Evolutionary conservation across 2,888 invertebrate species (phyloP).

Genomic region (Volucella zonaria): DNA sequence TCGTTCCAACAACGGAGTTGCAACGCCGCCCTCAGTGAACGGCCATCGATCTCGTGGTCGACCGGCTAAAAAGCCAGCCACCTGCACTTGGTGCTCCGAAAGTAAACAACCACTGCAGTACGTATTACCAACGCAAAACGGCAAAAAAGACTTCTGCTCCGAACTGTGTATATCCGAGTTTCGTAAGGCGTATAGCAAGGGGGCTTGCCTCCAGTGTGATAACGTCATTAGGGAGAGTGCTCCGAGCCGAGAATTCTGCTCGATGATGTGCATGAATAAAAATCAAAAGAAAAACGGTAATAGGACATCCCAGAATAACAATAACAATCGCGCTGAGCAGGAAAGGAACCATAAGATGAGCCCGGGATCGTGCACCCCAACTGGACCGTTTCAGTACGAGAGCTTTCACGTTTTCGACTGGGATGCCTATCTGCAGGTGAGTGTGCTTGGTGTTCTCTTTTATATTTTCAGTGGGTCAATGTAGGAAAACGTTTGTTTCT

Average conservation of each 20-base stretch:
- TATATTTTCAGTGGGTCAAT: neutral
- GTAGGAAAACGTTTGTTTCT: too few relatives aligned
- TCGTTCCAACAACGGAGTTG: conserved; percentile 73
- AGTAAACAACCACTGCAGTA: conserved; percentile 92
- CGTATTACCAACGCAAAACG: conserved; percentile 91
- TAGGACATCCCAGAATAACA: conserved; percentile 78
- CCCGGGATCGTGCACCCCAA: conserved; percentile 83
- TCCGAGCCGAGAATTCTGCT: conserved; percentile 92
- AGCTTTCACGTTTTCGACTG: conserved; percentile 93
- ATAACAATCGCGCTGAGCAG: conserved; percentile 77
- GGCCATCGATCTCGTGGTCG: conserved; percentile 84
- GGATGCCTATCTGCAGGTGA: conserved; percentile 88
- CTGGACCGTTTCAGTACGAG: conserved; percentile 90
- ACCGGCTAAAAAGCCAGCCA: conserved; percentile 88
- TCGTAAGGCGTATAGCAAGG: conserved; percentile 93
- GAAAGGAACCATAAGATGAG: conserved; percentile 76
- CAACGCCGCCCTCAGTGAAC: conserved; percentile 73
- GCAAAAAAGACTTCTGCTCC: conserved; percentile 96
- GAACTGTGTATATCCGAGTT: conserved; percentile 94
- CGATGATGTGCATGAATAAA: conserved; percentile 91
- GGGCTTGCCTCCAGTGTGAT: conserved; percentile 93
- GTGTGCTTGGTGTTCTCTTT: neutral
- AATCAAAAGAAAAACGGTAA: conserved; percentile 90
- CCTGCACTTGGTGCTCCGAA: conserved; percentile 94
- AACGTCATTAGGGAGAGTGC: conserved; percentile 90